These are phyloP conservation scores for Nasonia longicornis DNA, from an alignment of 1,140 invertebrate genomes.

Conservation along the genomic window DNA sequence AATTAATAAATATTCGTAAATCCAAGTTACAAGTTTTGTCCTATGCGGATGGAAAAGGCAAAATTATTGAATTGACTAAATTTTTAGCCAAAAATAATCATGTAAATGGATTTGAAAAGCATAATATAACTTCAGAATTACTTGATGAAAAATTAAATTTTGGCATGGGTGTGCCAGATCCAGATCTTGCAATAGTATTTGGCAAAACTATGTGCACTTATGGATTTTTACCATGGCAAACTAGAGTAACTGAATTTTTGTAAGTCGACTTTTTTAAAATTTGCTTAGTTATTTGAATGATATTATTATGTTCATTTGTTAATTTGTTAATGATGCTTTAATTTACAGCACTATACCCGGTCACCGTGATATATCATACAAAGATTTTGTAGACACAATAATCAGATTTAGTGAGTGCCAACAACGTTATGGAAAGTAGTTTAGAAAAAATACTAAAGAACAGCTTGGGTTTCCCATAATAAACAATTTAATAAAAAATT, in stretches of 20 bases:
- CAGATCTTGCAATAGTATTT: conserved; percentile 75
- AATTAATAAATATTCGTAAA: conserved; percentile 58
- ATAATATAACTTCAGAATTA: conserved; percentile 65
- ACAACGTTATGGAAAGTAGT: conserved; percentile 77
- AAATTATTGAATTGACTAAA: conserved; percentile 65
- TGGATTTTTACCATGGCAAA: conserved; percentile 79
- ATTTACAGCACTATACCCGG: conserved; percentile 64
- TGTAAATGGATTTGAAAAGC: conserved; percentile 54
- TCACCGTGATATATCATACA: conserved; percentile 69
- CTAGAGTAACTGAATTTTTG: conserved; percentile 78
- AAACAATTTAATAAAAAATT: neutral
- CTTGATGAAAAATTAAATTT: conserved; percentile 68
- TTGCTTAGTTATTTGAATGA: neutral
- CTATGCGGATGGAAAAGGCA: conserved; percentile 70
- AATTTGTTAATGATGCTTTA: neutral
- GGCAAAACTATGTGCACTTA: conserved; percentile 72
- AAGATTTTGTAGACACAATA: conserved; percentile 72
- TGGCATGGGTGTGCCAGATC: conserved; percentile 72
- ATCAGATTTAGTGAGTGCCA: conserved; percentile 74
- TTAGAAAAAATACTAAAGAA: neutral
- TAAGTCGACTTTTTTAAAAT: conserved; percentile 54
- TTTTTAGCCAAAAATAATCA: conserved; percentile 62
- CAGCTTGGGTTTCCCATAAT: neutral
- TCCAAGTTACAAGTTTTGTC: conserved; percentile 68
- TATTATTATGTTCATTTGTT: conserved; percentile 8